Base-by-base conservation (phyloP, 2,888 invertebrate species). In the Dyspetes luteomarginatus region DNA sequence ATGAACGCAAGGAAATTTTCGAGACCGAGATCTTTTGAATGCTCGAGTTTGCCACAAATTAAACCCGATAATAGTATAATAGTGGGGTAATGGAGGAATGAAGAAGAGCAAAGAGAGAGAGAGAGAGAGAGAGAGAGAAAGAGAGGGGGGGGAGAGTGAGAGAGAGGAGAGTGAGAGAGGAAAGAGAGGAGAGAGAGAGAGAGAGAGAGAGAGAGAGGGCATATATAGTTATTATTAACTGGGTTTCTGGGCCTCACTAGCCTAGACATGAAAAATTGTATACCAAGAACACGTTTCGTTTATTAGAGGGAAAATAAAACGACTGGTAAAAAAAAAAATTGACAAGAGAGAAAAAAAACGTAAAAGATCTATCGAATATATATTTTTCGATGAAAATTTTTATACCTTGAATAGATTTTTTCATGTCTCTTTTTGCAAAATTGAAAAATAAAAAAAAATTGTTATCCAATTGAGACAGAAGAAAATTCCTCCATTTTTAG, bases 171-270 rank as follows among this genome's bases (percentile, higher is more conserved):
- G 19, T n/a, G 30, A 1, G 30, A 30, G 30, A 12, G 36, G 3
- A 12, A 36, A 12, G 9, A 3, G 9, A 9, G 9, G 30, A 30
- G 36, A 30, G 24, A 58, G 9, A 45, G 45, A 24, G 45, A 22
- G 65, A 26, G 55, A n/a, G 55, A 24, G 26, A n/a, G 26, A 19
- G 58, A 17, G 9, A 58, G 17, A 30, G 1, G 19, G 58, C 12
- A 36, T 9, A n/a, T n/a, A 62, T 43, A 22, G 24, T 43, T 43
- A 56, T 67, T 50, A 52, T 75, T 68, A 77, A 77, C 55, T 64
- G 69, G 76, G 69, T 77, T 69, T 69, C 69, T 48, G 62, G 69
- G 69, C n/a, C 64, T 77, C 69, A 62, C 69, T 64, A 69, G 62
- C 69, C 69, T 69, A 77, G 52, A 77, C 64, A 64, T 45, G 45